phyloP scores from a whole-genome alignment of 37 sponge, comb jelly and placozoan species.

The Ephydatia muelleri region DNA sequence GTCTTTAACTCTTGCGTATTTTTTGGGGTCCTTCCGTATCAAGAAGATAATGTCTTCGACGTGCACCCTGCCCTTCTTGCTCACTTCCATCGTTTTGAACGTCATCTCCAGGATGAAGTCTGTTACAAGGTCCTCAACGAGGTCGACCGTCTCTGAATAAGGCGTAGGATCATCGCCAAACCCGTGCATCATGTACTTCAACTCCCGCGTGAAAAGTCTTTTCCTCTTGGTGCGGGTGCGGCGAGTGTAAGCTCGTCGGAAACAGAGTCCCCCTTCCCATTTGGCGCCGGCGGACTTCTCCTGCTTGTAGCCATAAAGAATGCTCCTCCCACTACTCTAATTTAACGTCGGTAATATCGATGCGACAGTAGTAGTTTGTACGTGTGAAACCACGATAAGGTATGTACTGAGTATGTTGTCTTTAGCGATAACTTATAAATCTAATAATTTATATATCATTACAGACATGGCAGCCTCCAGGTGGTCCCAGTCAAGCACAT shows the following conservation, averaged over 20 bases:
- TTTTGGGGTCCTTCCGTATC: slow-evolving; percentile 92
- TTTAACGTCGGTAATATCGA: not conserved
- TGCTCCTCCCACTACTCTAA: not conserved
- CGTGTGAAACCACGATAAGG: too few relatives aligned
- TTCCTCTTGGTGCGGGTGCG: slow-evolving; percentile 11
- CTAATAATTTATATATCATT: too few relatives aligned
- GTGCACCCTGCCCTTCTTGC: slow-evolving; percentile 85
- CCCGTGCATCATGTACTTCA: slow-evolving; percentile 96
- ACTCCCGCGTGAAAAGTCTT: slow-evolving; percentile 77
- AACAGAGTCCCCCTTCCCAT: not conserved
- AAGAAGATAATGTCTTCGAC: slow-evolving; percentile 94
- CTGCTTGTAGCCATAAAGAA: not conserved
- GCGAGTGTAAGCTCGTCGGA: not conserved
- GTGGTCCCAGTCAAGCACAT: not conserved
- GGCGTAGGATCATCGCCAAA: slow-evolving; percentile 96
- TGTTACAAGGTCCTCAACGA: slow-evolving; percentile 91
- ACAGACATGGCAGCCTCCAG: not conserved
- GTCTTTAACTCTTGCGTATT: slow-evolving; percentile 89
- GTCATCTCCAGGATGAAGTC: slow-evolving; percentile 89
- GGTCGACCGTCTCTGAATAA: slow-evolving; percentile 88
- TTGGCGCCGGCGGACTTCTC: not conserved
- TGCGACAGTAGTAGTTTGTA: too few relatives aligned
- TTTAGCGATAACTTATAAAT: too few relatives aligned
- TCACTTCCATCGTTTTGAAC: slow-evolving; percentile 88
- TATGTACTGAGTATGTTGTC: too few relatives aligned